Evolutionary conservation across 2,888 invertebrate genomes (phyloP).

Genomic region (Melikaiella ostensackeni): DNA sequence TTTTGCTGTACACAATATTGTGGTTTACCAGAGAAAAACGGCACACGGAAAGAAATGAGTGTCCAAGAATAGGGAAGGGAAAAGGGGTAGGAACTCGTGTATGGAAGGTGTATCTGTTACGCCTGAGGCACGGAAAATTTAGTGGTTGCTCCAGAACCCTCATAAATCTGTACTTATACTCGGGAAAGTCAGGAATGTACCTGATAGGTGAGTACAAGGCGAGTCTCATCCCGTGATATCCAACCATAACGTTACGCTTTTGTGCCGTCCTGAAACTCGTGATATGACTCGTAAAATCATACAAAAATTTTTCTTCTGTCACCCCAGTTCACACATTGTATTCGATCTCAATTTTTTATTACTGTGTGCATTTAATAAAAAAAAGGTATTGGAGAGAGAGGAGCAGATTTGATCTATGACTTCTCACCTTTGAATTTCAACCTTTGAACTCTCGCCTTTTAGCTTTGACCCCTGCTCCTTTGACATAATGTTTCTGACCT

Average conservation of each 20-base stretch:
- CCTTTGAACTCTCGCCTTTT: no score
- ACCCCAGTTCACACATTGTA: neutral
- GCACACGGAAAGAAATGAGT: conserved; percentile 11
- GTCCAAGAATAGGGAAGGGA: neutral
- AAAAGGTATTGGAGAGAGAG: no score
- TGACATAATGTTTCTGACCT: no score
- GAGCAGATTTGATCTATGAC: no score
- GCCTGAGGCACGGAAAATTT: conserved; percentile 61
- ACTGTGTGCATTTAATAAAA: neutral
- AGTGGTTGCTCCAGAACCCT: conserved; percentile 63
- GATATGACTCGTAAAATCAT: conserved; percentile 13
- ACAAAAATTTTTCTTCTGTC: conserved; percentile 7
- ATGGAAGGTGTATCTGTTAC: conserved; percentile 54
- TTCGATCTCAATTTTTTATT: neutral
- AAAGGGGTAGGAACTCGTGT: conserved; percentile 9
- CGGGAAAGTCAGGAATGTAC: conserved; percentile 51
- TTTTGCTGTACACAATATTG: conserved; percentile 9
- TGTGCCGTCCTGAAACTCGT: neutral
- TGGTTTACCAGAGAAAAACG: conserved; percentile 13
- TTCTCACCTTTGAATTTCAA: no score
- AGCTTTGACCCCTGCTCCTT: no score
- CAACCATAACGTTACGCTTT: conserved; percentile 23
- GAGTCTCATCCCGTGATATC: conserved; percentile 16
- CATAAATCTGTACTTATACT: conserved; percentile 59
- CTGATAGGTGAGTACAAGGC: conserved; percentile 23